phyloP scores from a whole-genome alignment of 1,140 invertebrate genomes.

The Liolophura sinensis region DNA sequence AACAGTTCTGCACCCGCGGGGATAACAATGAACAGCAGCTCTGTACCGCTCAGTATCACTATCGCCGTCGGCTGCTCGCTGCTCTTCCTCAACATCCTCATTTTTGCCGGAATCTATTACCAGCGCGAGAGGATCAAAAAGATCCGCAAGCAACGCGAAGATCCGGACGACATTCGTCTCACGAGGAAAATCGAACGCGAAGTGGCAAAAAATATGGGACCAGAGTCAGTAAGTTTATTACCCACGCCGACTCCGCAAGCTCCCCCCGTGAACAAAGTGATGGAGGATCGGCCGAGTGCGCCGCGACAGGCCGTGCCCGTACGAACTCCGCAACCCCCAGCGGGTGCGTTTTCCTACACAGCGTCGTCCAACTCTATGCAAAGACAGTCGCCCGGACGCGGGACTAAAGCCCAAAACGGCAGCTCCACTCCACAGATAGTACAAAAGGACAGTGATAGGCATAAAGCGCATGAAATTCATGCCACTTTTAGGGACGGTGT shows the following conservation, averaged over 20 bases:
- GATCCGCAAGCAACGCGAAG: constrained; percentile 12
- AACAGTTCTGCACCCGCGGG: no score
- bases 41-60: constrained; percentile 65
- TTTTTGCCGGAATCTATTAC: constrained; percentile 93
- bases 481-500: no score
- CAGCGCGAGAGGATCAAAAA: constrained; percentile 75
- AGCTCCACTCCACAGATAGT: no score
- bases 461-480: no score
- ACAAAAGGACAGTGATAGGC: no score
- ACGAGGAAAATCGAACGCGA: constrained; percentile 23
- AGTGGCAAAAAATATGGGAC: neutral
- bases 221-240: constrained; percentile 24
- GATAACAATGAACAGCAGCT: constrained; percentile 7
- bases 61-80: constrained; percentile 93
- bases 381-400: no score
- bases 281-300: no score
- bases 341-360: no score
- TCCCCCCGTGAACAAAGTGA: constrained; percentile 3
- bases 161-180: constrained; percentile 15
- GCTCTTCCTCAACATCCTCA: constrained; percentile 86
- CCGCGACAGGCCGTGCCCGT: no score
- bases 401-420: no score
- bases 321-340: no score
- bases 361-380: no score
- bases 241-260: constrained; percentile 12